Evolutionary conservation across 2,888 invertebrate species (phyloP), one percentile per base, ranked within the genome.

Genomic region (Leucania comma): DNA sequence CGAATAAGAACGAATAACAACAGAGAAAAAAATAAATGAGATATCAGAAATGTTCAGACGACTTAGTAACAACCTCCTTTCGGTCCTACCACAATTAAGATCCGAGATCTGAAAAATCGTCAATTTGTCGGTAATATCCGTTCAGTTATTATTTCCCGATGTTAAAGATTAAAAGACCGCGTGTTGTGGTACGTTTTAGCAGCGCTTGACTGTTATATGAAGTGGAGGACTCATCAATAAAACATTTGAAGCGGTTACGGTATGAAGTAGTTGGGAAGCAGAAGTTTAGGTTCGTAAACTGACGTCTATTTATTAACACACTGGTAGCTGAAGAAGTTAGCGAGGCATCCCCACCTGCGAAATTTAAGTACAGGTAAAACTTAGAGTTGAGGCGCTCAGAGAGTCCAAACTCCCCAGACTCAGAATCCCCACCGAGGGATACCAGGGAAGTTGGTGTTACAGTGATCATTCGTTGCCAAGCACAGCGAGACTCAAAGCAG

Each of bases 171-270:
- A 2, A n/a, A 79, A 57, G 59, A 35, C 17, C 48, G 22, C 20
- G 22, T 42, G 1, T 75, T 26, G 46, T 20, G 26, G 46, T 54
- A 62, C 32, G 38, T 60, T 63, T 38, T 50, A 68, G 53, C 24
- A 24, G 48, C 46, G 22, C 10, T 53, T 61, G 35, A 56, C 9
- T 53, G 48, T 50, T 67, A 56, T 62, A 68, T 68, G 32, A 80
- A 63, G 73, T 56, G 63, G 29, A 66, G 50, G 6, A 48, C 60
- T 78, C 75, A 75, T 75, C 57, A 75, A 82, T 75, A 75, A 82
- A 78, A 75, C 81, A 82, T 78, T 78, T 57, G 35, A 54, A 57
- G 57, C 29, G 50, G 63, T 64, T 48, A 63, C 62, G 6, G 3
- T 20, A 24, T 22, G 2, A n/a, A 26, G 32, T 5, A 56, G 9